Evolutionary conservation across 2,797 vertebrate genomes (phyloP).

Genomic region (Enteromius trimaculatus): DNA sequence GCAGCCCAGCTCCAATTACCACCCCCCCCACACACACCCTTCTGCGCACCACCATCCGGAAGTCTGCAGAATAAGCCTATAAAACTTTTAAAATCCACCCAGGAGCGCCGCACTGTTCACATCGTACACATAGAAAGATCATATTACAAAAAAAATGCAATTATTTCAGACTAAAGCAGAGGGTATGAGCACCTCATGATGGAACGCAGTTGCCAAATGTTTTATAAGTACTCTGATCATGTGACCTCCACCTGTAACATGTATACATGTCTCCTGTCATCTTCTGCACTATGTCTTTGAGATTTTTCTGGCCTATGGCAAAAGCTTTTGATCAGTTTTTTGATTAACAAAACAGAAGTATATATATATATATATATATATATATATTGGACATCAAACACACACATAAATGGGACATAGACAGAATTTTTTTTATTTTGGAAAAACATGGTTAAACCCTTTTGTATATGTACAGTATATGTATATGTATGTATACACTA

Average conservation of each 20-base stretch:
- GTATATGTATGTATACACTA: no score
- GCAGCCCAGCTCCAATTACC: constrained; percentile 60
- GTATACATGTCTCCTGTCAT: not conserved
- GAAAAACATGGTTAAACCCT: no score
- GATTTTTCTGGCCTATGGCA: constrained; percentile 82
- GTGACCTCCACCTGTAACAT: constrained; percentile 69
- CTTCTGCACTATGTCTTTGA: constrained; percentile 50
- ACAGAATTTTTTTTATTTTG: no score
- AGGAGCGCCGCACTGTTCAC: not conserved
- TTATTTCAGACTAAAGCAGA: constrained; percentile 23
- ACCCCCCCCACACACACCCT: constrained; percentile 39
- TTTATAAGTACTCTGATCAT: constrained; percentile 83
- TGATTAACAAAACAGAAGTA: not conserved
- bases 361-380: no score
- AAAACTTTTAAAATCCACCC: constrained; percentile 28
- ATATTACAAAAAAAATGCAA: constrained; percentile 6
- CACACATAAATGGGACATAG: no score
- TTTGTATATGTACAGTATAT: no score
- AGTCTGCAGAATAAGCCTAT: constrained; percentile 40
- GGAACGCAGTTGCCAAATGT: constrained; percentile 68
- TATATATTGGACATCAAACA: no score
- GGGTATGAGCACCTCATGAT: constrained; percentile 41
- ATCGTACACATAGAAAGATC: constrained; percentile 9
- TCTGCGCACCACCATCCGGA: constrained; percentile 26
- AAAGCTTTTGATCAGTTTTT: not conserved